These are phyloP conservation scores for Argyrosomus regius DNA, from an alignment of 2,797 vertebrate species.

Conservation along the genomic window DNA sequence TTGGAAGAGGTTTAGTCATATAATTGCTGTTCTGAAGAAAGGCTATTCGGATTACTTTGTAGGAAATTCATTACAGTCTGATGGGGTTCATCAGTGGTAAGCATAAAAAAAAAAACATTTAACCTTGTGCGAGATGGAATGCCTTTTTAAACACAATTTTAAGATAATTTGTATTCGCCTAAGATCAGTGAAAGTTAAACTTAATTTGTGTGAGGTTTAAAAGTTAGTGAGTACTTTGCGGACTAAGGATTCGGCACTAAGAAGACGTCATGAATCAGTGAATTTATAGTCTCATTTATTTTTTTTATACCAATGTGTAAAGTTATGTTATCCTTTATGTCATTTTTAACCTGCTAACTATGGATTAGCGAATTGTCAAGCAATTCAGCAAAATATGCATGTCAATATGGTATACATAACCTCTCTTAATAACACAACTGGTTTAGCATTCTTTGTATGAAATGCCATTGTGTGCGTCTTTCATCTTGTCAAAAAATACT, in stretches of 20 bases:
- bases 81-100: slow-evolving; percentile 61
- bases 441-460: background rate
- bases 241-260: background rate
- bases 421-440: slow-evolving; percentile 14
- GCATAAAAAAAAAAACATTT: slow-evolving; percentile 58
- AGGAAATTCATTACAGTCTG: slow-evolving; percentile 72
- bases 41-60: slow-evolving; percentile 58
- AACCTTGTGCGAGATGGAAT: slow-evolving; percentile 68
- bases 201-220: slow-evolving; percentile 39
- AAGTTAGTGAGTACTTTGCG: slow-evolving; percentile 35
- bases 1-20: slow-evolving; percentile 64
- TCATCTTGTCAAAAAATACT: background rate
- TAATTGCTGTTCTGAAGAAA: slow-evolving; percentile 77
- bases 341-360: slow-evolving; percentile 11
- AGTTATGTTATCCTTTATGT: slow-evolving; percentile 18
- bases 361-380: slow-evolving; percentile 12
- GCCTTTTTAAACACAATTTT: slow-evolving; percentile 51
- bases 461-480: background rate
- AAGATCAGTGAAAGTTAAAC: slow-evolving; percentile 40
- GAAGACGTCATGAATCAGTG: background rate
- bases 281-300: slow-evolving; percentile 34
- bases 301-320: slow-evolving; percentile 24
- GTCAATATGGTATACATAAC: slow-evolving; percentile 6
- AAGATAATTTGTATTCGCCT: slow-evolving; percentile 54
- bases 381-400: background rate